Conservation (phyloP, 1,140 invertebrate species). For the Platyura marginata region DNA sequence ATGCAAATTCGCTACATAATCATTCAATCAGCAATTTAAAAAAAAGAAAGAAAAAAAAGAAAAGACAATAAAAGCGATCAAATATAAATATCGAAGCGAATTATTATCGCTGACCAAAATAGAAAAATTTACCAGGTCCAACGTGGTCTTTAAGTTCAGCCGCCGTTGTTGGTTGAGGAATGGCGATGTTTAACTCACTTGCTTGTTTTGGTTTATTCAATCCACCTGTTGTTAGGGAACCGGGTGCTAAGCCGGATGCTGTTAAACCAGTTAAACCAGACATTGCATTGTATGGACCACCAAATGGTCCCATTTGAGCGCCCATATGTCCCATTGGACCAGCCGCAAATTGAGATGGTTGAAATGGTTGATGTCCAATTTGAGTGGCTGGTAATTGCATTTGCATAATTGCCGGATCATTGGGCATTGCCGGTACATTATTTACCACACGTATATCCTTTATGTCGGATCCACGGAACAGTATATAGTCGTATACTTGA, state of each 20-base stretch:
- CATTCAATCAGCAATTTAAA: too few relatives aligned
- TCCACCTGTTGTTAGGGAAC: conserved; percentile 33
- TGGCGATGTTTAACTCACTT: conserved; percentile 53
- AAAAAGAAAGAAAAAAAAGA: too few relatives aligned
- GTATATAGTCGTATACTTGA: conserved; percentile 97
- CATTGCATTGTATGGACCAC: conserved; percentile 24
- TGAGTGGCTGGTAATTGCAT: conserved; percentile 49
- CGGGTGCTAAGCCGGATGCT: conserved; percentile 38
- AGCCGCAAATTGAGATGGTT: background rate
- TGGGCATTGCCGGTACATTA: conserved; percentile 52
- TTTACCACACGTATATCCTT: conserved; percentile 94
- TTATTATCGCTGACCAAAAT: too few relatives aligned
- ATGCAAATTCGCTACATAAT: too few relatives aligned
- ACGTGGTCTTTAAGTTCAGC: conserved; percentile 36
- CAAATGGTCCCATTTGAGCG: conserved; percentile 27
- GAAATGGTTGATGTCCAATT: conserved; percentile 22
- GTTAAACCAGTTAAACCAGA: conserved; percentile 26
- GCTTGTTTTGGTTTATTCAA: conserved; percentile 38
- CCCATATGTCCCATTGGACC: conserved; percentile 27
- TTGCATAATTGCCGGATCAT: conserved; percentile 93
- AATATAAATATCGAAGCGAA: too few relatives aligned
- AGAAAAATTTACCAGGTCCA: conserved; percentile 23
- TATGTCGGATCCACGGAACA: conserved; percentile 95
- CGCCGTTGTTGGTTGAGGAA: conserved; percentile 27
- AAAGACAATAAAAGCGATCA: too few relatives aligned